Conservation (phyloP, 2,888 invertebrate genomes). For the Polydrusus tereticollis region DNA sequence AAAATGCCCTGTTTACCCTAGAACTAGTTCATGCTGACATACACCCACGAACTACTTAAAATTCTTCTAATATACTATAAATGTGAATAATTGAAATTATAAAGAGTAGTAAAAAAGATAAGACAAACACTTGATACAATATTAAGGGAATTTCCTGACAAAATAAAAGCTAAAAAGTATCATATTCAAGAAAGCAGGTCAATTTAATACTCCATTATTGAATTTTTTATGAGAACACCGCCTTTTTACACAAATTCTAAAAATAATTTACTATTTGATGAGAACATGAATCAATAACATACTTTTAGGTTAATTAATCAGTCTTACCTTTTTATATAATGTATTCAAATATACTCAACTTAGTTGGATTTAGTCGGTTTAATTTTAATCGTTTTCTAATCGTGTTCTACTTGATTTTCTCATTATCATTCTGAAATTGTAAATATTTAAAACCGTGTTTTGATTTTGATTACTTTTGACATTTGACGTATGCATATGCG, state of each 20-base stretch:
- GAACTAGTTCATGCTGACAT: too few relatives aligned
- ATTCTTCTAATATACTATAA: too few relatives aligned
- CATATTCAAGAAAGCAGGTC: background rate
- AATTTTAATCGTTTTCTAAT: constrained; percentile 9
- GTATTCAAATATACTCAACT: background rate
- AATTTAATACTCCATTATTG: background rate
- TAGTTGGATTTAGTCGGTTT: background rate
- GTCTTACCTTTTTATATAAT: background rate
- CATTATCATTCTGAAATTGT: constrained; percentile 13
- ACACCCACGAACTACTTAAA: too few relatives aligned
- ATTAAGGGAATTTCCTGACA: background rate
- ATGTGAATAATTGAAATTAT: too few relatives aligned
- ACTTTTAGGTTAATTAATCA: constrained; percentile 9
- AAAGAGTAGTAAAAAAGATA: background rate
- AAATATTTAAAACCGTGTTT: background rate
- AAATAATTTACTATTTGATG: constrained; percentile 14
- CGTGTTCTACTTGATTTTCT: background rate
- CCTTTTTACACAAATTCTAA: constrained; percentile 18
- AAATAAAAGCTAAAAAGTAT: background rate
- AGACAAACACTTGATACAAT: background rate
- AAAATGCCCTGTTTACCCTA: too few relatives aligned
- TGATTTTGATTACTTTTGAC: too few relatives aligned
- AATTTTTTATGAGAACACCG: background rate
- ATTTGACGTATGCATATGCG: too few relatives aligned
- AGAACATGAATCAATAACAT: constrained; percentile 5